A percentile compares a stretch with the other conserved stretches of the same genome.
phyloP scores from a whole-genome alignment of 2,888 invertebrate genomes.

The Sarcophaga carnaria region DNA sequence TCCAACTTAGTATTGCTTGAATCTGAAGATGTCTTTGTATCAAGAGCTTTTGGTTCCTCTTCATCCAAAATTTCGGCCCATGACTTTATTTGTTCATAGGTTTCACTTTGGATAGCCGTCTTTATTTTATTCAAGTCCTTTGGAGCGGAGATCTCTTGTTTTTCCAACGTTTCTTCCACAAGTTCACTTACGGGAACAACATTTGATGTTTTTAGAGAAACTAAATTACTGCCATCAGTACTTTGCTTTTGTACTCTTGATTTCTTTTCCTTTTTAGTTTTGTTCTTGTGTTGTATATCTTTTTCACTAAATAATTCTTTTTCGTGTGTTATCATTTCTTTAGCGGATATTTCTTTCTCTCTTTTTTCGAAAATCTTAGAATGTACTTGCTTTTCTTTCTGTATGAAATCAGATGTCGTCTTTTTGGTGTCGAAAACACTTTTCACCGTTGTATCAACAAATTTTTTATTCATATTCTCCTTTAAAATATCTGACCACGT shows the following conservation, averaged over 20 bases:
- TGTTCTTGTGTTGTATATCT: background rate
- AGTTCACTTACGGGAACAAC: background rate
- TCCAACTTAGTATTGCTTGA: background rate
- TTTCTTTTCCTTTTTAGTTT: conserved; percentile 48
- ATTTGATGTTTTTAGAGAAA: background rate
- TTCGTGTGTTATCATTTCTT: background rate
- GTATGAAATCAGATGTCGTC: conserved; percentile 54
- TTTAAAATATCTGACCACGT: conserved; percentile 65
- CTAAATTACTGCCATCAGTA: background rate
- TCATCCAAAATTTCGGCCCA: conserved; percentile 61
- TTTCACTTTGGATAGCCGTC: background rate
- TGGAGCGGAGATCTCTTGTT: background rate
- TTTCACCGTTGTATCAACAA: conserved; percentile 38
- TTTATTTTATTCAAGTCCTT: background rate
- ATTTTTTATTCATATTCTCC: conserved; percentile 43
- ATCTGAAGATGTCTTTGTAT: background rate
- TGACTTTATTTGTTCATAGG: conserved; percentile 42
- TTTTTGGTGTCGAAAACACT: conserved; percentile 41
- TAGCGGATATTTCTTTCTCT: conserved; percentile 22
- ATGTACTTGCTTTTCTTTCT: conserved; percentile 50
- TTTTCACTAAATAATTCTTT: conserved; percentile 6
- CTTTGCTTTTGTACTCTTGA: conserved; percentile 13
- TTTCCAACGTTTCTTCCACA: background rate
- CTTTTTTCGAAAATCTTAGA: conserved; percentile 18
- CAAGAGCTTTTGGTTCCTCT: conserved; percentile 32